Percentiles rank a stretch among this genome's conserved stretches.
Evolutionary conservation across 2,113 vertebrate species (phyloP).

Genomic region (Anoura caudifer): DNA sequence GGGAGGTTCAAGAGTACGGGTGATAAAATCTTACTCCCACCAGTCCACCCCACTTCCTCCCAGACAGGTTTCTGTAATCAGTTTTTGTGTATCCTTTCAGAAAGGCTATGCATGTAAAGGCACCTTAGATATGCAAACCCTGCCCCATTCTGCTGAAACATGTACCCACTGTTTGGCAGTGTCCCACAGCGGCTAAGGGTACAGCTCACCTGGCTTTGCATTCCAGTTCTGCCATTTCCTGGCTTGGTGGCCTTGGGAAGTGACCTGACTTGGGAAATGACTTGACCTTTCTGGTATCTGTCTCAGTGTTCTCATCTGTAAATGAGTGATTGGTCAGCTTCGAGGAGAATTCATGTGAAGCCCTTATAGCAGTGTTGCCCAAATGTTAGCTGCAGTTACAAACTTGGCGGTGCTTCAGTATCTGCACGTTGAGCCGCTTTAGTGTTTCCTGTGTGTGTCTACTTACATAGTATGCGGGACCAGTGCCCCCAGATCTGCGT

Average conservation of each 20-base stretch:
- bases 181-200: not conserved
- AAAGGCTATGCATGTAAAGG: not conserved
- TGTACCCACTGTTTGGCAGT: not conserved
- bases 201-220: not conserved
- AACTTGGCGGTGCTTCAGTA: not conserved
- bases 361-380: not conserved
- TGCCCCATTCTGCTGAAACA: not conserved
- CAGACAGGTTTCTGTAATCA: not conserved
- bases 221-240: not conserved
- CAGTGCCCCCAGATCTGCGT: not conserved
- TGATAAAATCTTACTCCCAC: not conserved
- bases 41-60: not conserved
- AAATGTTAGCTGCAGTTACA: not conserved
- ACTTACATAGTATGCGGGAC: too few species aligned
- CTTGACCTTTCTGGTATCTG: not conserved
- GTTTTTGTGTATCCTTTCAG: not conserved
- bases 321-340: not conserved
- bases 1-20: not conserved
- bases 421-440: not conserved
- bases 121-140: not conserved
- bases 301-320: not conserved
- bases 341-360: not conserved
- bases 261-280: not conserved
- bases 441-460: not conserved
- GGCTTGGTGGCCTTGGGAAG: not conserved